Conservation (phyloP, 2,888 invertebrate genomes). For the Eurytoma californica region DNA sequence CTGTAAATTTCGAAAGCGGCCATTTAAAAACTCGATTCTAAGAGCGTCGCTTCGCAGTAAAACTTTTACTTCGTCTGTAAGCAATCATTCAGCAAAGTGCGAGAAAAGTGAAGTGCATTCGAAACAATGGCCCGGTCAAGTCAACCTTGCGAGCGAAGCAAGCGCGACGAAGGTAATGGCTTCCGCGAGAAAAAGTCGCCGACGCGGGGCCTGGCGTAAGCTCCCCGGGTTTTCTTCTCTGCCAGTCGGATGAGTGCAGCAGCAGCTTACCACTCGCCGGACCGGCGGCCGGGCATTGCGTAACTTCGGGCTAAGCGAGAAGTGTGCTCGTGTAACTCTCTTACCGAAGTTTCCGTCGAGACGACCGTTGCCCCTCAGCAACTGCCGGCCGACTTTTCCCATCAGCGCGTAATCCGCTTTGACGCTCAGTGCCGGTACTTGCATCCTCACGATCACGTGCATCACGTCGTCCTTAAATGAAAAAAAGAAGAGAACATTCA, state of each 20-base stretch:
- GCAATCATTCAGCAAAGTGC: too few species aligned
- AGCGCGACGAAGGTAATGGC: too few species aligned
- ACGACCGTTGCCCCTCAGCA: slow-evolving; percentile 68
- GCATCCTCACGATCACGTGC: slow-evolving; percentile 70
- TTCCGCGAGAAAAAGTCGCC: not conserved
- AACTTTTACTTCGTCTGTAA: too few species aligned
- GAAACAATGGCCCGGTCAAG: too few species aligned
- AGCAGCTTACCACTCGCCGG: not conserved
- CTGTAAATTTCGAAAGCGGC: too few species aligned
- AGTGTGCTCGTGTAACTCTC: slow-evolving; percentile 44
- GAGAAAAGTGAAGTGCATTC: too few species aligned
- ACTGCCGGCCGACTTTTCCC: slow-evolving; percentile 69
- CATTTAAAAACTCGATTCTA: too few species aligned
- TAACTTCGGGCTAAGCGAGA: not conserved
- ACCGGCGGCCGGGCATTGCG: not conserved
- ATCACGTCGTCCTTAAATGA: slow-evolving; percentile 70
- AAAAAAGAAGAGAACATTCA: not conserved
- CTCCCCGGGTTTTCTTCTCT: not conserved
- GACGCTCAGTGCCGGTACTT: slow-evolving; percentile 66
- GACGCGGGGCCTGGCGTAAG: not conserved
- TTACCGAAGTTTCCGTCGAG: slow-evolving; percentile 71
- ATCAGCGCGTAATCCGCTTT: slow-evolving; percentile 68
- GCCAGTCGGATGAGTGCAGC: not conserved
- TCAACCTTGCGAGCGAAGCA: too few species aligned
- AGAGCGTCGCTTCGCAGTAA: too few species aligned